These are phyloP conservation scores for Cerceris rybyensis DNA, from an alignment of 2,888 invertebrate genomes.

Conservation along the genomic window DNA sequence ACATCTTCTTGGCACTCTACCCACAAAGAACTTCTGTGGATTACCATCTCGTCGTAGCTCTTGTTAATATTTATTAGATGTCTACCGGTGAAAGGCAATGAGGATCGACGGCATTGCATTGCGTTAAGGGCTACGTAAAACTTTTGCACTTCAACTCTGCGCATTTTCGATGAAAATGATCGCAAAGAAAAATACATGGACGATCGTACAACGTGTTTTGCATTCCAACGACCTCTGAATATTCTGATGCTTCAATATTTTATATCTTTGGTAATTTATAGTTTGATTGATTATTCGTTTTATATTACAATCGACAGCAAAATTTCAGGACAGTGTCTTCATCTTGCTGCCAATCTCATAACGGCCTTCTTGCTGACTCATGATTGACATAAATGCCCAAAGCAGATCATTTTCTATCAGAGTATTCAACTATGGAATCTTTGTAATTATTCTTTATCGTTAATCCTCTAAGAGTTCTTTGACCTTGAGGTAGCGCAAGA, in stretches of 20 bases:
- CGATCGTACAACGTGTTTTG: slow-evolving; percentile 12
- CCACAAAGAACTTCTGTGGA: slow-evolving; percentile 74
- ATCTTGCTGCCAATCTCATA: no score
- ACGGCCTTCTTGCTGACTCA: neutral
- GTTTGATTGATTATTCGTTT: no score
- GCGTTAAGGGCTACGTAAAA: slow-evolving; percentile 61
- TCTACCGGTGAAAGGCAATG: slow-evolving; percentile 62
- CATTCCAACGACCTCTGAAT: slow-evolving; percentile 37
- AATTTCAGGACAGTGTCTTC: neutral
- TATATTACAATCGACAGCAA: neutral
- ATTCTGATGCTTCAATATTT: slow-evolving; percentile 9
- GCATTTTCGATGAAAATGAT: slow-evolving; percentile 62
- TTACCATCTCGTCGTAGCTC: slow-evolving; percentile 77
- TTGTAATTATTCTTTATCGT: no score
- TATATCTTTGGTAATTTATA: no score
- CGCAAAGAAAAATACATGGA: slow-evolving; percentile 51
- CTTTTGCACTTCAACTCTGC: slow-evolving; percentile 69
- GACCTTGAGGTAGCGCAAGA: no score
- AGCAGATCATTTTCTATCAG: neutral
- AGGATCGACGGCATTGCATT: slow-evolving; percentile 60
- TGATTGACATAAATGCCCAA: neutral
- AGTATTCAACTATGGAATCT: no score
- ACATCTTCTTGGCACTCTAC: slow-evolving; percentile 66
- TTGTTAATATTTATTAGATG: slow-evolving; percentile 80
- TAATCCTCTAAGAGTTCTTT: no score